Conservation (phyloP, 2,113 vertebrate genomes). For the Thalassarche chlororhynchos region DNA sequence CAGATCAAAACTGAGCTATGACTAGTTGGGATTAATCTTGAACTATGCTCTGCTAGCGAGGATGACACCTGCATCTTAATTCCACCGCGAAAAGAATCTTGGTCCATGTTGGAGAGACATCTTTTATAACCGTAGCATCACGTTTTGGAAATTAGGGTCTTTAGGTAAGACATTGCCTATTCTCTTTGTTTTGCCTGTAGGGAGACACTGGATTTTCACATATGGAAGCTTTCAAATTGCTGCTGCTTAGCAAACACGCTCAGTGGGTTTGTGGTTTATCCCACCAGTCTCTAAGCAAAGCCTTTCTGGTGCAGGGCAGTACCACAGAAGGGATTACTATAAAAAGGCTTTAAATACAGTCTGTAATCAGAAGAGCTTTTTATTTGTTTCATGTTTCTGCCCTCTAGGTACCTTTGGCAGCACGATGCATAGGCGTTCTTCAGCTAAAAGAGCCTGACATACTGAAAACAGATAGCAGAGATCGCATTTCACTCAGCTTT, state of each 20-base stretch:
- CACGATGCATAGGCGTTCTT: not conserved
- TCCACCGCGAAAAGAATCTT: not conserved
- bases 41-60: not conserved
- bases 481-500: conserved; percentile 26
- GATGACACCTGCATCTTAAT: not conserved
- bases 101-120: not conserved
- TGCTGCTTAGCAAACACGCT: not conserved
- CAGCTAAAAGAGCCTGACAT: conserved; percentile 7
- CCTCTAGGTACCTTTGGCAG: conserved; percentile 63
- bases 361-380: conserved; percentile 67
- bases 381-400: conserved; percentile 68
- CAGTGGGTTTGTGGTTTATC: conserved; percentile 59
- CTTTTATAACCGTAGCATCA: not conserved
- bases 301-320: conserved; percentile 48
- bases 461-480: conserved; percentile 23
- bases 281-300: conserved; percentile 53
- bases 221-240: conserved; percentile 46
- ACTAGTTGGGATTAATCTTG: not conserved
- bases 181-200: not conserved
- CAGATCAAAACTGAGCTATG: not conserved
- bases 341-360: conserved; percentile 64
- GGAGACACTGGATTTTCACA: conserved; percentile 1
- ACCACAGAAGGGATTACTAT: conserved; percentile 63
- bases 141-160: not conserved
- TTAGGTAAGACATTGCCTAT: not conserved